Conservation (phyloP, 2,888 invertebrate genomes). For the Hydraecia micacea region DNA sequence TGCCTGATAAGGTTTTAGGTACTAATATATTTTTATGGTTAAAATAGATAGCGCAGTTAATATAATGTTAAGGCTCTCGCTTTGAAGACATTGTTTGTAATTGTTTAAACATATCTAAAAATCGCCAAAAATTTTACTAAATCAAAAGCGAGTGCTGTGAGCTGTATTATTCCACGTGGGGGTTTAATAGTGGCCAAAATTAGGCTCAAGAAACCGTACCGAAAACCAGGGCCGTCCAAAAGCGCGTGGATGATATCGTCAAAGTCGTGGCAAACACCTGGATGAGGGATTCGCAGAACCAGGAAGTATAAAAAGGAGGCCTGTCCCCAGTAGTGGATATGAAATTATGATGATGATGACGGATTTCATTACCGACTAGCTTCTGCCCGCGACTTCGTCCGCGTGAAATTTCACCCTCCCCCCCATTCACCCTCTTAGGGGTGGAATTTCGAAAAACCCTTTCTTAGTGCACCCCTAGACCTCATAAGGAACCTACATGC, state of each 20-base stretch:
- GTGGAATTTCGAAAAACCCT: no score
- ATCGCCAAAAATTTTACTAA: not conserved
- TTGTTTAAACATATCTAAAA: not conserved
- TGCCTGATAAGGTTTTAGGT: conserved; percentile 42
- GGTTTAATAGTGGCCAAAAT: not conserved
- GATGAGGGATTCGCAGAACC: no score
- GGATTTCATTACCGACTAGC: no score
- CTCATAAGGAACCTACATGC: no score
- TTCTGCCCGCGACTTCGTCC: no score
- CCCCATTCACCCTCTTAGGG: no score
- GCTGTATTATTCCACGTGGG: not conserved
- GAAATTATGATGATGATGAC: not conserved
- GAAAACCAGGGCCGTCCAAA: not conserved
- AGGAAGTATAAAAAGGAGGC: not conserved
- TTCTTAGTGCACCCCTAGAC: no score
- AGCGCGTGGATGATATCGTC: not conserved
- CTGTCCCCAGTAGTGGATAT: not conserved
- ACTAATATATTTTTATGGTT: conserved; percentile 5
- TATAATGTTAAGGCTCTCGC: not conserved
- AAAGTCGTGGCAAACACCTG: not conserved
- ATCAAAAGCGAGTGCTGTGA: not conserved
- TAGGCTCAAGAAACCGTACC: no score
- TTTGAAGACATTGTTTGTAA: not conserved
- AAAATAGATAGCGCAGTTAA: conserved; percentile 3
- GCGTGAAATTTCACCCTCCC: no score